These are phyloP conservation scores for Coboldia fuscipes DNA, from an alignment of 1,140 invertebrate species.

Conservation along the genomic window DNA sequence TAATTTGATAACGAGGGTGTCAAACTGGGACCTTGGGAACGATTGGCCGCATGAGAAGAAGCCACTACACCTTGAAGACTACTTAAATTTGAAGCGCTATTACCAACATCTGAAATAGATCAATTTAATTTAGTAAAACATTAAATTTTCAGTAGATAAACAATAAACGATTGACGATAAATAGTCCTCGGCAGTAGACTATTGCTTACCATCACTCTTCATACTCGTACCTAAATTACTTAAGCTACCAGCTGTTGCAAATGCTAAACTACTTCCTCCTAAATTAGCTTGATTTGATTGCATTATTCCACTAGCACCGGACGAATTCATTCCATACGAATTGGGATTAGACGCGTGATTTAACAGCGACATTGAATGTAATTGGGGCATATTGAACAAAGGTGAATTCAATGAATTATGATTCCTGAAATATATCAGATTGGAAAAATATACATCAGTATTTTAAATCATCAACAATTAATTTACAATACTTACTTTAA, in stretches of 20 bases:
- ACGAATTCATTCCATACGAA: not conserved
- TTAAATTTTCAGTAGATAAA: no score
- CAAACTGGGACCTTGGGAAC: constrained; percentile 35
- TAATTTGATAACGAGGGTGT: constrained; percentile 80
- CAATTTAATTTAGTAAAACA: no score
- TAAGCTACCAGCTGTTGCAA: no score
- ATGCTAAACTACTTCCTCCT: constrained; percentile 15
- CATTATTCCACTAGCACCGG: not conserved
- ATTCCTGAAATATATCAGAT: constrained; percentile 12
- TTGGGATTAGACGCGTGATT: constrained; percentile 16
- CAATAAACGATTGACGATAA: no score
- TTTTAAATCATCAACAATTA: no score
- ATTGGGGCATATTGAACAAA: constrained; percentile 16
- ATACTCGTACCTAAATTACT: no score
- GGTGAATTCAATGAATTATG: constrained; percentile 18
- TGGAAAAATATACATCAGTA: no score
- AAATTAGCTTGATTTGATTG: constrained; percentile 12
- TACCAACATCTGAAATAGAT: constrained; percentile 13
- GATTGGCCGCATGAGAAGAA: constrained; percentile 13
- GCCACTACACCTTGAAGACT: constrained; percentile 18
- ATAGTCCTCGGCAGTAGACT: no score
- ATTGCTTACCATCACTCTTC: no score
- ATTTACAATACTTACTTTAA: no score
- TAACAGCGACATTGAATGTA: constrained; percentile 16
- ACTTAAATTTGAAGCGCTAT: constrained; percentile 13